phyloP scores from a whole-genome alignment of 2,797 vertebrate species.

The Lutjanus campechanus region DNA sequence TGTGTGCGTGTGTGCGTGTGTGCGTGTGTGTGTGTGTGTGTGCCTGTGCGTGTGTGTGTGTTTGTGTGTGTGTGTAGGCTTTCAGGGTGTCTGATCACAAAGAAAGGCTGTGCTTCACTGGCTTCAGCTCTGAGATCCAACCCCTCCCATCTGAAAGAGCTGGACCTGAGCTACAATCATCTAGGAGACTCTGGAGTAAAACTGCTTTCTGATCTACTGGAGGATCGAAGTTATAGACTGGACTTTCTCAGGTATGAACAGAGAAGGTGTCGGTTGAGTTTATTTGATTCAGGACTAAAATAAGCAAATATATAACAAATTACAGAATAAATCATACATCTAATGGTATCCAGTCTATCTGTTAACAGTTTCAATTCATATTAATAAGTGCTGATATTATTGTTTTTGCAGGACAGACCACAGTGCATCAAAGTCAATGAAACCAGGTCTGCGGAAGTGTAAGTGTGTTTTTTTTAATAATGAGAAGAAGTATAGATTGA shows the following conservation, averaged over 20 bases:
- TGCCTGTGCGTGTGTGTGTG: neutral
- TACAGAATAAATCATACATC: neutral
- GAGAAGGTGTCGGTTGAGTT: neutral
- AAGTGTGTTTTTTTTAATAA: slow-evolving; percentile 13
- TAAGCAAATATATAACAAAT: too few species aligned
- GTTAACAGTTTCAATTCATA: neutral
- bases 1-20: too few species aligned
- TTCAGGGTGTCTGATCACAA: slow-evolving; percentile 55
- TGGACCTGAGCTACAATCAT: slow-evolving; percentile 59
- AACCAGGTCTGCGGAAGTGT: slow-evolving; percentile 51
- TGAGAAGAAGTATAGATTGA: neutral
- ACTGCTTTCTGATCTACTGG: neutral
- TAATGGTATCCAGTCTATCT: too few species aligned
- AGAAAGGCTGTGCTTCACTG: slow-evolving; percentile 41
- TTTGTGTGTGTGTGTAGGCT: slow-evolving; percentile 34
- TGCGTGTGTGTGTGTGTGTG: too few species aligned
- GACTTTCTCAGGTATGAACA: slow-evolving; percentile 25
- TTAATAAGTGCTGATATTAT: neutral
- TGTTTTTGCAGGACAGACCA: slow-evolving; percentile 26
- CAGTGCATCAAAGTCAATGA: slow-evolving; percentile 12
- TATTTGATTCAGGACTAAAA: neutral
- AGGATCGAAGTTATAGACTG: slow-evolving; percentile 14
- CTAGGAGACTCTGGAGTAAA: neutral
- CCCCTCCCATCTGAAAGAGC: slow-evolving; percentile 29
- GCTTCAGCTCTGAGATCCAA: slow-evolving; percentile 30